Percentiles rank a stretch among this genome's conserved stretches.
Conservation (phyloP, 2,797 vertebrate species). For the Syngnathus rostellatus region DNA sequence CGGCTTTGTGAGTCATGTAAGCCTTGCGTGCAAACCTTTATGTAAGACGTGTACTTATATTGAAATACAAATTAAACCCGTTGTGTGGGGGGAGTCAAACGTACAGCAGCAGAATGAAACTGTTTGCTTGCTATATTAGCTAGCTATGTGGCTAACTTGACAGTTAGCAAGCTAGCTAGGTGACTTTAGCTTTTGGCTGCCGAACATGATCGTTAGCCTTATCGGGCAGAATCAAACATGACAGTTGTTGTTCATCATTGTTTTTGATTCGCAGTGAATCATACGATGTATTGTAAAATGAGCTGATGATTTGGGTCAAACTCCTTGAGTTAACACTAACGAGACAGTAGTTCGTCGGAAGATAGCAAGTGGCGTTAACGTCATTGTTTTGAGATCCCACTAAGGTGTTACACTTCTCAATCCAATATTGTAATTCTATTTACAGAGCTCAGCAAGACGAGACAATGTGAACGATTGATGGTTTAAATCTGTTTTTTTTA, state of each 20-base stretch:
- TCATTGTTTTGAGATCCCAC: conserved; percentile 9
- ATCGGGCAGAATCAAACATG: conserved; percentile 6
- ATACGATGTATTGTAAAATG: background rate
- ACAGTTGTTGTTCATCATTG: conserved; percentile 1
- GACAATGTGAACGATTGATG: background rate
- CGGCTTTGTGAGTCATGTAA: conserved; percentile 28
- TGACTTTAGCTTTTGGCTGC: conserved; percentile 7
- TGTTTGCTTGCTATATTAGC: background rate
- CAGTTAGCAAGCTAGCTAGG: conserved; percentile 13
- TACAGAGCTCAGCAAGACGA: background rate
- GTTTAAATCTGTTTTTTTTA: background rate
- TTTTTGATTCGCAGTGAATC: background rate
- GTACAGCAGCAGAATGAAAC: background rate
- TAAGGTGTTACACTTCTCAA: background rate
- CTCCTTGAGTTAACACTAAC: conserved; percentile 11
- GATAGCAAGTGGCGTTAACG: conserved; percentile 16
- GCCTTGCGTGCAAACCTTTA: conserved; percentile 16
- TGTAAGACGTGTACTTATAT: background rate
- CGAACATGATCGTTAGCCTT: conserved; percentile 7
- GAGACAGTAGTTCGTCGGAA: conserved; percentile 22
- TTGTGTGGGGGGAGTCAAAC: background rate
- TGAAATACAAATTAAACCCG: background rate
- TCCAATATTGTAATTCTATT: background rate
- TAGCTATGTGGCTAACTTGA: conserved; percentile 6
- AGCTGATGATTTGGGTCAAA: background rate